phyloP scores from a whole-genome alignment of 2,113 vertebrate species.

The Xyliphius kryptos region DNA sequence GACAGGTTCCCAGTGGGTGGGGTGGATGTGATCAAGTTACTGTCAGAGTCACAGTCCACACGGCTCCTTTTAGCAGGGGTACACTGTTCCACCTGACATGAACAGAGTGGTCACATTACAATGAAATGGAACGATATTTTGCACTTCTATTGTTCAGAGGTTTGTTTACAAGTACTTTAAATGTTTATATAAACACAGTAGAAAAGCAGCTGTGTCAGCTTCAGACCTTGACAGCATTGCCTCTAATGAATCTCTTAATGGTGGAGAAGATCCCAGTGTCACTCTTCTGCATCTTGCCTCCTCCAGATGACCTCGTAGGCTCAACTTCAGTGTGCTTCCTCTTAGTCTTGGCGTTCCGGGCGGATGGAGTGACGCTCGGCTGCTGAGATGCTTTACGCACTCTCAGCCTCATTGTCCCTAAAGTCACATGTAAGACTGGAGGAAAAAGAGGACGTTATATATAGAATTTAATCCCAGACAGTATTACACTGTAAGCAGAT shows the following conservation, averaged over 20 bases:
- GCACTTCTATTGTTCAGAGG: too few relatives aligned
- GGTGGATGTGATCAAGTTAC: conserved; percentile 86
- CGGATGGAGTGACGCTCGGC: conserved; percentile 62
- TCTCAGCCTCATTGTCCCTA: conserved; percentile 94
- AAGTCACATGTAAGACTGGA: conserved; percentile 80
- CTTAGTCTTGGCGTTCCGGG: conserved; percentile 76
- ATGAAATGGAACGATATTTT: too few relatives aligned
- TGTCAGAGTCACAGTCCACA: conserved; percentile 81
- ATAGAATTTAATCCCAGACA: too few relatives aligned
- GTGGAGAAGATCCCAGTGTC: conserved; percentile 67
- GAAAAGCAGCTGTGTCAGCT: too few relatives aligned
- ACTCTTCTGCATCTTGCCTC: conserved; percentile 65
- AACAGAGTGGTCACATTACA: background rate
- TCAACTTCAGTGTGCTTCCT: conserved; percentile 75
- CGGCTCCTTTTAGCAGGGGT: conserved; percentile 89
- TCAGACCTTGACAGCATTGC: conserved; percentile 68
- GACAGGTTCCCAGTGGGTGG: conserved; percentile 81
- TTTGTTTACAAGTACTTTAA: background rate
- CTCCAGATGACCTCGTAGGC: conserved; percentile 47
- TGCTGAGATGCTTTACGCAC: conserved; percentile 95
- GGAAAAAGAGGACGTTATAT: conserved; percentile 4
- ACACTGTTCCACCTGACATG: conserved; percentile 83
- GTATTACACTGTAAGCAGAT: too few relatives aligned
- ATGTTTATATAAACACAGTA: conserved; percentile 3
- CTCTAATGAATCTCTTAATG: conserved; percentile 69